Base-by-base conservation (phyloP, 2,113 vertebrate genomes). In the Halichoerus grypus region DNA sequence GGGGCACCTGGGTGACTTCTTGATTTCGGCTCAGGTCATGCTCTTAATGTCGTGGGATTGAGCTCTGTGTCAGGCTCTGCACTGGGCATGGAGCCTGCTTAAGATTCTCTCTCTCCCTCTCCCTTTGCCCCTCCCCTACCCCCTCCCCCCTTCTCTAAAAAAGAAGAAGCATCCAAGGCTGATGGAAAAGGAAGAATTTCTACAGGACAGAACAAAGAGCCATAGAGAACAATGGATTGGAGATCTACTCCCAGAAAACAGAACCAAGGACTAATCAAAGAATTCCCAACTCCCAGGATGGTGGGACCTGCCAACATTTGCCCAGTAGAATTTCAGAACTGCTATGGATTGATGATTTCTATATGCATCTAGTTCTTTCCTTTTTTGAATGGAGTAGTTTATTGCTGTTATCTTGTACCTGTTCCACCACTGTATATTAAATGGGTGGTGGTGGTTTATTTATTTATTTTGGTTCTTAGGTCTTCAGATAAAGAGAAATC, bases 301-400 rank as follows among this genome's bases (percentile, higher is more conserved):
- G 49, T 21, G 11, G n/a, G 22, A 67, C 36, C 21, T 51, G 12
- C 53, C 74, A 71, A 82, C 9, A 89, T 77, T 57, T 86, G 79
- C 88, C 49, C 65, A 69, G 88, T 7, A 61, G 63, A 93, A 88
- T 93, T 96, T 96, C 72, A 85, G 57, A 89, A 95, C 59, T 82
- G 57, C 81, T 51, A 22, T 22, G 53, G 76, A 88, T 51, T 55
- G n/a, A 28, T 42, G 31, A 91, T 61, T 95, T 85, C 94, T 77
- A 53, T 28, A 16, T 55, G 51, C 36, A 31, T 61, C 24, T 79
- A 83, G 18, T 83, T 95, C 72, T 95, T 80, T 19, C 6, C 22
- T 7, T 76, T 86, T 94, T 83, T 83, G 7, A 76, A 90, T 82
- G 84, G 22, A 92, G 22, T 77, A 57, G 55, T 79, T 72, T 90